Conservation (phyloP, 2,888 invertebrate genomes). For the Xestia sexstrigata region DNA sequence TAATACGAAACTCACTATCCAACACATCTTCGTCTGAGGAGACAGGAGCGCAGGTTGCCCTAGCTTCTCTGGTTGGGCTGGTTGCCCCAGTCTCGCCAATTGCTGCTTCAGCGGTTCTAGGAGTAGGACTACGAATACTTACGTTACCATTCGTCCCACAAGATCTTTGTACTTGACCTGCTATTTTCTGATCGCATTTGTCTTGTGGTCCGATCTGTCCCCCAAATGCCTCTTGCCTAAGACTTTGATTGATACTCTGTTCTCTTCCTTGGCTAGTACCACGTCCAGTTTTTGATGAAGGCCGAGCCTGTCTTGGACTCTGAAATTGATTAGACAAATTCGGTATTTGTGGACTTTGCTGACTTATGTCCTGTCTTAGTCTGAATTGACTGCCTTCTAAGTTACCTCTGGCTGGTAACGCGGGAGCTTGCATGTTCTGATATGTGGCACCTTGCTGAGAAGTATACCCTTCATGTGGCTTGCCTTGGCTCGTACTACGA, state of each 20-base stretch:
- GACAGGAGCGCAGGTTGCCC: not conserved
- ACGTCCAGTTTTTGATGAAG: not conserved
- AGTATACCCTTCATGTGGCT: too few species aligned
- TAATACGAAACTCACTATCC: not conserved
- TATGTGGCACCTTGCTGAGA: too few species aligned
- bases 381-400: not conserved
- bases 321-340: constrained; percentile 8
- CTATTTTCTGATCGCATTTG: not conserved
- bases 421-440: too few species aligned
- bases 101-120: constrained; percentile 8
- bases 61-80: not conserved
- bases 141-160: not conserved
- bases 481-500: too few species aligned
- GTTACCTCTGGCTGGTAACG: too few species aligned
- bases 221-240: not conserved
- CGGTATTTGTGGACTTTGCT: not conserved
- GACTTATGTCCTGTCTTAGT: not conserved
- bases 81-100: not conserved
- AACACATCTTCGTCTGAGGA: constrained; percentile 34
- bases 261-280: constrained; percentile 1
- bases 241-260: constrained; percentile 36
- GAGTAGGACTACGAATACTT: not conserved
- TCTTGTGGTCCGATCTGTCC: not conserved
- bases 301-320: not conserved
- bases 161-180: not conserved